These are phyloP conservation scores for Dasysyrphus tricinctus DNA, from an alignment of 2,888 invertebrate genomes.

Conservation along the genomic window DNA sequence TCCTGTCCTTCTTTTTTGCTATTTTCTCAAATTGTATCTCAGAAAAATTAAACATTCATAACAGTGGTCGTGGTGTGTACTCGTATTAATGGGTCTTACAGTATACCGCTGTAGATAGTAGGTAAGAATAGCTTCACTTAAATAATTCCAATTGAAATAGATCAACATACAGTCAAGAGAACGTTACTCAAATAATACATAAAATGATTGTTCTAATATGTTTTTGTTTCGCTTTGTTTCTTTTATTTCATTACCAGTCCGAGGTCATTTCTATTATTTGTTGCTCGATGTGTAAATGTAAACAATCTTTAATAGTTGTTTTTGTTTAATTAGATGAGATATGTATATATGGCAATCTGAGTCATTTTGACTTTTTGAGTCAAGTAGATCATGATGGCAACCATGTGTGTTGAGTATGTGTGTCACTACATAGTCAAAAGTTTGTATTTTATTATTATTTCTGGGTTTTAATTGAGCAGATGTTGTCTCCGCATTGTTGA, in stretches of 20 bases:
- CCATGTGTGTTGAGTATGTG: constrained; percentile 33
- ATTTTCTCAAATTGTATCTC: constrained; percentile 8
- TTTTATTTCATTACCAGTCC: constrained; percentile 49
- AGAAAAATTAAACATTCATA: constrained; percentile 5
- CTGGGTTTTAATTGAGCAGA: constrained; percentile 15
- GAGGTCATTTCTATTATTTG: constrained; percentile 30
- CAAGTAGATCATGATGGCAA: constrained; percentile 11
- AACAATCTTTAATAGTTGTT: constrained; percentile 36
- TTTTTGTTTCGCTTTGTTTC: constrained; percentile 11
- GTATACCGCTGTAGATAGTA: not conserved
- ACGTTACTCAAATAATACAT: constrained; percentile 24
- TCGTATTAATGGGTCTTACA: constrained; percentile 19
- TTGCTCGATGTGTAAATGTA: constrained; percentile 8
- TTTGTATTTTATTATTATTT: not conserved
- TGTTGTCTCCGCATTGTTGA: constrained; percentile 14
- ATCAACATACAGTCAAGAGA: constrained; percentile 3
- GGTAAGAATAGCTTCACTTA: constrained; percentile 33
- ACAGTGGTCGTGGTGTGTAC: not conserved
- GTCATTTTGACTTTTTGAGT: constrained; percentile 30
- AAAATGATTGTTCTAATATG: constrained; percentile 21
- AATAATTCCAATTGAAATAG: constrained; percentile 37
- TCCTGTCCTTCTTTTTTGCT: not conserved
- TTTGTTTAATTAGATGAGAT: constrained; percentile 43
- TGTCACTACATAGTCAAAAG: not conserved
- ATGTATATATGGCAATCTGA: constrained; percentile 33